Percentiles rank a stretch among this genome's conserved stretches.
phyloP scores from a whole-genome alignment of 2,888 invertebrate genomes.

The Eristalis pertinax region DNA sequence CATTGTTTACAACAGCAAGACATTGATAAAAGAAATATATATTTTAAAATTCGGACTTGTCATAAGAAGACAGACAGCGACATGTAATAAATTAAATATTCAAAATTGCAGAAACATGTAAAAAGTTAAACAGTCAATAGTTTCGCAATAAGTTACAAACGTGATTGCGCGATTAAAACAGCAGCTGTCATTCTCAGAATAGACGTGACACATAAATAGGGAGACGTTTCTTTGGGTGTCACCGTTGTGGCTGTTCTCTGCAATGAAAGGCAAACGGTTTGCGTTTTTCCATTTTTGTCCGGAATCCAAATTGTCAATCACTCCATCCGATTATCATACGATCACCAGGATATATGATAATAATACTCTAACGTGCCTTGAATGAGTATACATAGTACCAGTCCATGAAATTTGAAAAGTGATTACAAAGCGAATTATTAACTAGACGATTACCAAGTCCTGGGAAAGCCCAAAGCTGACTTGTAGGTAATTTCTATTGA shows the following conservation, averaged over 20 bases:
- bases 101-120: background rate
- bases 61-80: background rate
- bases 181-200: conserved; percentile 7
- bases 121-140: background rate
- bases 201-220: conserved; percentile 22
- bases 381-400: conserved; percentile 11
- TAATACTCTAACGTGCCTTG: conserved; percentile 58
- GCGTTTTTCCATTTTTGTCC: conserved; percentile 47
- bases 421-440: background rate
- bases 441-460: background rate
- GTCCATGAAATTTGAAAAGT: background rate
- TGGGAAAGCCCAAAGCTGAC: background rate
- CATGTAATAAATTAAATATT: background rate
- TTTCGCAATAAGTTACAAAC: background rate
- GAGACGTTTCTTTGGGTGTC: conserved; percentile 22
- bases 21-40: background rate
- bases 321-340: conserved; percentile 42
- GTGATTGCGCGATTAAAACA: background rate
- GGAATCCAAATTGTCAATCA: conserved; percentile 66
- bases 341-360: conserved; percentile 40
- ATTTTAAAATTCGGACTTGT: background rate
- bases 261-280: conserved; percentile 5
- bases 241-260: conserved; percentile 25
- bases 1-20: background rate
- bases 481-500: background rate